Conservation (phyloP, 2,113 vertebrate genomes). For the Marcusenius ussheri region DNA sequence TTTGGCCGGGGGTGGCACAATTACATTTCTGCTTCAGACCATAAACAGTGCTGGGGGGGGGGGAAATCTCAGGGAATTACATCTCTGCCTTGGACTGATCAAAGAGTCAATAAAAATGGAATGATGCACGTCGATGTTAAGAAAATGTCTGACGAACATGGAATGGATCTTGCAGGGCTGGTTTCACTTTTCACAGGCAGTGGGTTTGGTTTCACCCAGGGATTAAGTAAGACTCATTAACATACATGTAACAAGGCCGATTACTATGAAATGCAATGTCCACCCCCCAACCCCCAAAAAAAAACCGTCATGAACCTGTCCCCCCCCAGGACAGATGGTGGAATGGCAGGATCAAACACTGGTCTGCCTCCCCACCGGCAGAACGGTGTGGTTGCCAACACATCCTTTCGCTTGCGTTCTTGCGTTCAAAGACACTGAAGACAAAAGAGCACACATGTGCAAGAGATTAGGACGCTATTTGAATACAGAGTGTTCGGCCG, state of each 20-base stretch:
- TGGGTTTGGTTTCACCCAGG: not conserved
- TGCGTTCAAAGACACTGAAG: slow-evolving; percentile 5
- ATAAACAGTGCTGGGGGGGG: not conserved
- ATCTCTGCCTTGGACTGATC: not conserved
- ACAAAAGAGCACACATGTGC: slow-evolving; percentile 13
- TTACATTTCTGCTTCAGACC: not conserved
- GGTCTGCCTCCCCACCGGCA: not conserved
- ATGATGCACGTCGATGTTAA: not conserved
- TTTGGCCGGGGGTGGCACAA: not conserved
- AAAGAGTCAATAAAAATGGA: not conserved
- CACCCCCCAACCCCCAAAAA: not conserved
- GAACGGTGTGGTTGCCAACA: not conserved
- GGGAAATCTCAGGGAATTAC: not conserved
- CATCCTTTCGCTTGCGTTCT: not conserved
- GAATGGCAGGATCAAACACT: not conserved
- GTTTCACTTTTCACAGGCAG: not conserved
- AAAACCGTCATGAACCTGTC: not conserved
- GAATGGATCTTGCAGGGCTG: not conserved
- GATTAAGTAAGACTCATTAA: not conserved
- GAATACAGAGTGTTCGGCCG: slow-evolving; percentile 1
- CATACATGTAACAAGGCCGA: not conserved
- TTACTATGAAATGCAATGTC: not conserved
- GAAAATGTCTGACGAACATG: not conserved
- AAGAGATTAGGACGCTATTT: slow-evolving; percentile 6
- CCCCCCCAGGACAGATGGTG: not conserved